A percentile compares a stretch with the other conserved stretches of the same genome.
These are phyloP conservation scores for Sinohyriopsis cumingii DNA, from an alignment of 2,888 invertebrate species.

Conservation along the genomic window DNA sequence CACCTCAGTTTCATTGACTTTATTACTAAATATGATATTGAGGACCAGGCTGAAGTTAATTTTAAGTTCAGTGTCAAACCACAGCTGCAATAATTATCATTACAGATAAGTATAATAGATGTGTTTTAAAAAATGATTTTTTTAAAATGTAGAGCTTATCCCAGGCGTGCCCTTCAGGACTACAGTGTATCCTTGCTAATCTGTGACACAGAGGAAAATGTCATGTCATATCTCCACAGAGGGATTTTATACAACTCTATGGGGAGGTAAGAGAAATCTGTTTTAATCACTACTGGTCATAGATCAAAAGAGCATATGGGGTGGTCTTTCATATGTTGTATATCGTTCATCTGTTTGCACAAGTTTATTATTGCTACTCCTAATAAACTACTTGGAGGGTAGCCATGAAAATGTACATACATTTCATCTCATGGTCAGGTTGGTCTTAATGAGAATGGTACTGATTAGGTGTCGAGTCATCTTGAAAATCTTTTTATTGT, in stretches of 20 bases:
- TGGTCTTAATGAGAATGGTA: no score
- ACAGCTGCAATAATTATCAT: neutral
- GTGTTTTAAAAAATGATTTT: neutral
- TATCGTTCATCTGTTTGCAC: no score
- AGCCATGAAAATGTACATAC: no score
- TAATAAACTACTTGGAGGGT: no score
- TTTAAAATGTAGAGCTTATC: conserved; percentile 60
- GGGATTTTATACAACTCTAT: conserved; percentile 69
- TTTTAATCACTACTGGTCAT: no score
- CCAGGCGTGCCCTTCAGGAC: conserved; percentile 69
- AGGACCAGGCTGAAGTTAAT: neutral
- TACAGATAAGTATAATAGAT: neutral
- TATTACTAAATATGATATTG: neutral
- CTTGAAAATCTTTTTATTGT: no score
- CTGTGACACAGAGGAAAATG: conserved; percentile 67
- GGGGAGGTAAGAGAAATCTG: conserved; percentile 54
- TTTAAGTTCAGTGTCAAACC: neutral
- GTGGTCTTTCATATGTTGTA: no score
- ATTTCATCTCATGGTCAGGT: no score
- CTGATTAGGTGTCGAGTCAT: no score
- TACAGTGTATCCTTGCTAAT: conserved; percentile 70
- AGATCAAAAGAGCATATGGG: no score
- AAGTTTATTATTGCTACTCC: no score
- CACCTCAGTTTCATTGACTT: no score
- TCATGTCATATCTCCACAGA: conserved; percentile 68